Conservation (phyloP, 2,797 vertebrate species). For the Sebastes minor region DNA sequence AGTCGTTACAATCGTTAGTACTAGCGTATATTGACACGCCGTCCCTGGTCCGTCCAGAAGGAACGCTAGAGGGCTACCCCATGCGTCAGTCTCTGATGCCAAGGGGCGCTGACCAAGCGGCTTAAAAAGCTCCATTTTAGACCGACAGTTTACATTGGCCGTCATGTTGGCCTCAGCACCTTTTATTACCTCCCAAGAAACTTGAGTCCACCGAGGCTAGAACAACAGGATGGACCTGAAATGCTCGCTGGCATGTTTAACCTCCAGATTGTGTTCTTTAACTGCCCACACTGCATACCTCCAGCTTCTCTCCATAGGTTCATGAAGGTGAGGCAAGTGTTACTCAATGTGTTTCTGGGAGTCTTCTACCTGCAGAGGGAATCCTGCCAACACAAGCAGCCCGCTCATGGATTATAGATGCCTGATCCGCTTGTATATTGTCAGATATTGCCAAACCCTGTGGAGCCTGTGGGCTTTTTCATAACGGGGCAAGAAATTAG, state of each 20-base stretch:
- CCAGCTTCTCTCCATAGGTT: neutral
- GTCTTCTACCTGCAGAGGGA: constrained; percentile 11
- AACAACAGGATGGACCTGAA: neutral
- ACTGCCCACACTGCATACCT: neutral
- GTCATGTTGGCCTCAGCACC: neutral
- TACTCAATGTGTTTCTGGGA: neutral
- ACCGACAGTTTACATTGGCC: constrained; percentile 18
- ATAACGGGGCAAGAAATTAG: constrained; percentile 41
- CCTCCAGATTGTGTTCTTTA: neutral
- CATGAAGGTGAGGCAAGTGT: neutral
- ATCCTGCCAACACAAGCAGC: constrained; percentile 32
- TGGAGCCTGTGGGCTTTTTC: constrained; percentile 42
- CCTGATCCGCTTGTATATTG: constrained; percentile 51
- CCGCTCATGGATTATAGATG: constrained; percentile 10
- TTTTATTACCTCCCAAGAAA: constrained; percentile 23
- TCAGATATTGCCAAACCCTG: constrained; percentile 40
- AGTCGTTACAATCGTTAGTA: too few relatives aligned
- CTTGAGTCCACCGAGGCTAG: neutral
- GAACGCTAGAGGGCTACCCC: too few relatives aligned
- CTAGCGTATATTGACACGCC: too few relatives aligned
- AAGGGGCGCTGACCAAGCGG: too few relatives aligned
- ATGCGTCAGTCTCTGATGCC: too few relatives aligned
- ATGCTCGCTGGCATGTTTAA: neutral
- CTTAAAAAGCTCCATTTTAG: constrained; percentile 1
- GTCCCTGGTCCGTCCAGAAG: too few relatives aligned